Percentiles rank a stretch among this genome's conserved stretches.
phyloP scores from a whole-genome alignment of 2,113 vertebrate species.

The Anarhynchus alexandrinus region DNA sequence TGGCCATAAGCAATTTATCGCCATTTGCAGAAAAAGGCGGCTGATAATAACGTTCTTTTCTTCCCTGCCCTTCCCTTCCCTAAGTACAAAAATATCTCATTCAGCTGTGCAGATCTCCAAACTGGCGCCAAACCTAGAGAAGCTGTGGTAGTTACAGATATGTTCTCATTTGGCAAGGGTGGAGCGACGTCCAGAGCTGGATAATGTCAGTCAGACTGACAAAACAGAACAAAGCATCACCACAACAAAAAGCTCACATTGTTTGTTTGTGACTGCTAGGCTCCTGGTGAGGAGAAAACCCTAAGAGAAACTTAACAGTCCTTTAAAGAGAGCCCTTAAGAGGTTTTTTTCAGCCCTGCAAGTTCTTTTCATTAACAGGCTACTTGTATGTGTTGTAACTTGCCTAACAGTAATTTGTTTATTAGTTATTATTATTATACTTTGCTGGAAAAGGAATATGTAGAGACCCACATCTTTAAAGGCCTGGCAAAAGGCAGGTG shows the following conservation, averaged over 20 bases:
- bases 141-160: not conserved
- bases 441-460: not conserved
- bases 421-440: not conserved
- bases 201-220: not conserved
- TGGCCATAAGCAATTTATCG: not conserved
- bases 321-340: not conserved
- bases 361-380: not conserved
- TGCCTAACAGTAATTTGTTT: not conserved
- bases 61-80: not conserved
- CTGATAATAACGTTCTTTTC: not conserved
- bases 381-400: not conserved
- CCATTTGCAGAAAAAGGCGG: not conserved
- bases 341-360: not conserved
- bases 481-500: not conserved
- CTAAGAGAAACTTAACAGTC: not conserved
- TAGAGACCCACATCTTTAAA: not conserved
- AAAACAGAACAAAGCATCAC: not conserved
- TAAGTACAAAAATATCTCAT: not conserved
- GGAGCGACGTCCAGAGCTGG: not conserved
- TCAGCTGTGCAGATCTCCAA: not conserved
- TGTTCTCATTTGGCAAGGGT: not conserved
- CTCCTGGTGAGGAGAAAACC: not conserved
- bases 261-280: not conserved
- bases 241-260: not conserved
- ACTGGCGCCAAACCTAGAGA: not conserved